These are phyloP conservation scores for Siniperca chuatsi DNA, from an alignment of 2,113 vertebrate species.

Conservation along the genomic window DNA sequence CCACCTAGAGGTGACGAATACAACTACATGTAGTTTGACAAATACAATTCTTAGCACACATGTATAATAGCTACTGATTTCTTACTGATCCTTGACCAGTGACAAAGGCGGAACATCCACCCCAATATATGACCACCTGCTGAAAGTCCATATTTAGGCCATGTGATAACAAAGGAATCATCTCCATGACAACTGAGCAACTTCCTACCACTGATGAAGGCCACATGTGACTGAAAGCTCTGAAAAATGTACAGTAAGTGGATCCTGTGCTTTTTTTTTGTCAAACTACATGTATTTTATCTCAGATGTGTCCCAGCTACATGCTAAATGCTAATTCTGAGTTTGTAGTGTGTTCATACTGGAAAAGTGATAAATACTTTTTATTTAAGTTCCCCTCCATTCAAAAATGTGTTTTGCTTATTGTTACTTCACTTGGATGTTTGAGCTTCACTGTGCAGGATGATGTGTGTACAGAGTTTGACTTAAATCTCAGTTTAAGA, in stretches of 20 bases:
- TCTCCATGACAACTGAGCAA: not conserved
- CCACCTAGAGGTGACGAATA: slow-evolving; percentile 59
- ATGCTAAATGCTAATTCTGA: too few relatives aligned
- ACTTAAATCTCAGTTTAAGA: too few relatives aligned
- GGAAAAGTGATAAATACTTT: too few relatives aligned
- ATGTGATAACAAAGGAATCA: not conserved
- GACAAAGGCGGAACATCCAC: not conserved
- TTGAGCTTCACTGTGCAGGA: too few relatives aligned
- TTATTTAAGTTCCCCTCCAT: too few relatives aligned
- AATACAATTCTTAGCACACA: not conserved
- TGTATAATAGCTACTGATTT: not conserved
- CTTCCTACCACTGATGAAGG: not conserved
- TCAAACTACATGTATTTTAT: not conserved
- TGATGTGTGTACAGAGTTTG: too few relatives aligned
- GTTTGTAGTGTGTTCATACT: too few relatives aligned
- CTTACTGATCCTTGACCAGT: not conserved
- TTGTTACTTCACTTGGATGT: too few relatives aligned
- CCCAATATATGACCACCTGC: not conserved
- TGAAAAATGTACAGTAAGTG: not conserved
- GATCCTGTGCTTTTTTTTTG: not conserved
- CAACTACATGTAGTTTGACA: slow-evolving; percentile 5
- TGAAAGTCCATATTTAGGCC: not conserved
- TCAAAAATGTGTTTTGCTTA: too few relatives aligned
- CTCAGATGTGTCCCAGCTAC: not conserved
- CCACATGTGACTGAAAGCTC: too few relatives aligned